Conservation (phyloP, 2,113 vertebrate genomes). For the Equus quagga region DNA sequence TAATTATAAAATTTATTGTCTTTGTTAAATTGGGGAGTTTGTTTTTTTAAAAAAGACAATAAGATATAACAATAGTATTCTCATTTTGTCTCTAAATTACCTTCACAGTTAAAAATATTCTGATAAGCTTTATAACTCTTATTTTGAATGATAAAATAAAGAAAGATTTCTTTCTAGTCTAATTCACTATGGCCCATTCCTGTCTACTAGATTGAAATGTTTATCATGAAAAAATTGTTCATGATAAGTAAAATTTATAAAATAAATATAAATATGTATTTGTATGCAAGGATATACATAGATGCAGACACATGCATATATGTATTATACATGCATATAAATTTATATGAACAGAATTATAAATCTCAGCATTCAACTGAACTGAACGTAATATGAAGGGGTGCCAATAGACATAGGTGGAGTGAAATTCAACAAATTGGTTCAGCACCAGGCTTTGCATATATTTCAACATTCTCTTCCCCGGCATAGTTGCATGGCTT, state of each 20-base stretch:
- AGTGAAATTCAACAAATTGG: neutral
- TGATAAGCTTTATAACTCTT: conserved; percentile 9
- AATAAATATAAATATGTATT: neutral
- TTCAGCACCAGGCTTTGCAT: neutral
- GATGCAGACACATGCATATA: neutral
- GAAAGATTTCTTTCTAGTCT: neutral
- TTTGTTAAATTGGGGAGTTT: conserved; percentile 2
- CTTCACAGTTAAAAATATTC: conserved; percentile 22
- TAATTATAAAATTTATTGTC: neutral
- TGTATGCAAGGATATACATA: neutral
- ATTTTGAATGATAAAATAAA: conserved; percentile 22
- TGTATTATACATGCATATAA: neutral
- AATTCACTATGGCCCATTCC: neutral
- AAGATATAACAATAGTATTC: neutral
- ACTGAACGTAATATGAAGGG: neutral
- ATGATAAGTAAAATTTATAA: conserved; percentile 50
- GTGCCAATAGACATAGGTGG: neutral
- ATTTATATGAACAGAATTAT: neutral
- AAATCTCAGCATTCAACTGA: neutral
- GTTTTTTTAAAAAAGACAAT: neutral
- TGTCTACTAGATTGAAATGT: neutral
- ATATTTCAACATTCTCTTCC: neutral
- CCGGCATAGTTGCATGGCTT: neutral
- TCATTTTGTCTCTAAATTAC: conserved; percentile 53
- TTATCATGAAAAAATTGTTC: conserved; percentile 29